These are phyloP conservation scores for Ctenosaura bakeri DNA, from an alignment of 2,797 vertebrate genomes.

Conservation along the genomic window DNA sequence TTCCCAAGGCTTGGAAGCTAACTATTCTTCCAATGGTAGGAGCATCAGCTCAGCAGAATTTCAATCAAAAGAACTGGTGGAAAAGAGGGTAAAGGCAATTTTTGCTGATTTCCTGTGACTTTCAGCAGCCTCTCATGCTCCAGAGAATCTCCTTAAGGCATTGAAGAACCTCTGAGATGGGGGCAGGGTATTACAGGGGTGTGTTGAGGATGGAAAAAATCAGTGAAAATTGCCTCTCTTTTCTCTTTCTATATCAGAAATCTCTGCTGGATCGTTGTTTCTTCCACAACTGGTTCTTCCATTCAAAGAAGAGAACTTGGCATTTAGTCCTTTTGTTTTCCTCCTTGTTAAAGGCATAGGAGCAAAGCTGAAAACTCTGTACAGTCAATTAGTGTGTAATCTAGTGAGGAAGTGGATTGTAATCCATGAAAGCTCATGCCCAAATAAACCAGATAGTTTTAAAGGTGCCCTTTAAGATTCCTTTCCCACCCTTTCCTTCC, in stretches of 20 bases:
- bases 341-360: background rate
- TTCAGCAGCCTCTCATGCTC: background rate
- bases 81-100: background rate
- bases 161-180: background rate
- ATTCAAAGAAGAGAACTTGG: background rate
- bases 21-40: too few relatives aligned
- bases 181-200: background rate
- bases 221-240: too few relatives aligned
- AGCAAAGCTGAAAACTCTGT: background rate
- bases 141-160: background rate
- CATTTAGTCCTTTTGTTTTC: background rate
- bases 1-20: too few relatives aligned
- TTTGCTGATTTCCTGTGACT: background rate
- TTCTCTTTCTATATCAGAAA: too few relatives aligned
- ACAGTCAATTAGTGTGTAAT: background rate
- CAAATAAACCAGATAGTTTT: too few relatives aligned
- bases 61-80: too few relatives aligned
- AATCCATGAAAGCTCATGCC: too few relatives aligned
- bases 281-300: too few relatives aligned
- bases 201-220: background rate
- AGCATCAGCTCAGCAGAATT: too few relatives aligned
- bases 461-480: too few relatives aligned
- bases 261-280: too few relatives aligned
- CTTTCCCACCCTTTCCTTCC: too few relatives aligned
- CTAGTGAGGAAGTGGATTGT: background rate